These are phyloP conservation scores for Callaeas wilsoni DNA, from an alignment of 2,113 vertebrate species.

Conservation along the genomic window DNA sequence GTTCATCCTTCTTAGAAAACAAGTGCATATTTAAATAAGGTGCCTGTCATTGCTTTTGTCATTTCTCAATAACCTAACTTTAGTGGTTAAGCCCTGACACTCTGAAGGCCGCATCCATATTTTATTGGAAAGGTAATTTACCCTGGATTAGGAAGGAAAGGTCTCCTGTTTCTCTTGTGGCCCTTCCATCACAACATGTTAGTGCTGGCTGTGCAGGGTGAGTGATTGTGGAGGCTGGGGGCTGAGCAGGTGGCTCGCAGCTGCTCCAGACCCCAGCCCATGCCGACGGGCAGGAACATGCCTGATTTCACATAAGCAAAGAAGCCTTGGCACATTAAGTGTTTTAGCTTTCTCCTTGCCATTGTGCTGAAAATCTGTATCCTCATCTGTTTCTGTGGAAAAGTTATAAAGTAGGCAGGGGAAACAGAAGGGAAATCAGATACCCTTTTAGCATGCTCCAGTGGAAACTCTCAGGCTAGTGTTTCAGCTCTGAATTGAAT, in stretches of 20 bases:
- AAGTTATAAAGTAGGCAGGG: background rate
- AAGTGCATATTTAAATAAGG: background rate
- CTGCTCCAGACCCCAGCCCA: background rate
- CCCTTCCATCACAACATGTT: background rate
- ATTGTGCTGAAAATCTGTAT: background rate
- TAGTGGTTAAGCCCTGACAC: rapidly evolving
- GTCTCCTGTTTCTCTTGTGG: background rate
- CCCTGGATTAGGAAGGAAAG: background rate
- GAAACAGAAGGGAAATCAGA: background rate
- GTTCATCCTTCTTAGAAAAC: background rate
- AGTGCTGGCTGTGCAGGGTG: background rate
- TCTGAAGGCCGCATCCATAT: background rate
- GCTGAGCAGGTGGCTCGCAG: background rate
- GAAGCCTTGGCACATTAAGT: background rate
- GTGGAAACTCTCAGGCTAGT: background rate
- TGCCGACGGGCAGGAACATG: rapidly evolving
- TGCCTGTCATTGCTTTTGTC: background rate
- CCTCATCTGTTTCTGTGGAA: background rate
- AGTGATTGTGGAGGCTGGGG: background rate
- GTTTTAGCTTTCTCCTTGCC: background rate
- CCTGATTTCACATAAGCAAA: background rate
- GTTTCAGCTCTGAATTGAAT: background rate
- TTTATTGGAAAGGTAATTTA: background rate
- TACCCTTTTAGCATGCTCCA: background rate
- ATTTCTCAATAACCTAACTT: background rate